Evolutionary conservation across 2,113 vertebrate genomes (phyloP).

Genomic region (Sturnira hondurensis): DNA sequence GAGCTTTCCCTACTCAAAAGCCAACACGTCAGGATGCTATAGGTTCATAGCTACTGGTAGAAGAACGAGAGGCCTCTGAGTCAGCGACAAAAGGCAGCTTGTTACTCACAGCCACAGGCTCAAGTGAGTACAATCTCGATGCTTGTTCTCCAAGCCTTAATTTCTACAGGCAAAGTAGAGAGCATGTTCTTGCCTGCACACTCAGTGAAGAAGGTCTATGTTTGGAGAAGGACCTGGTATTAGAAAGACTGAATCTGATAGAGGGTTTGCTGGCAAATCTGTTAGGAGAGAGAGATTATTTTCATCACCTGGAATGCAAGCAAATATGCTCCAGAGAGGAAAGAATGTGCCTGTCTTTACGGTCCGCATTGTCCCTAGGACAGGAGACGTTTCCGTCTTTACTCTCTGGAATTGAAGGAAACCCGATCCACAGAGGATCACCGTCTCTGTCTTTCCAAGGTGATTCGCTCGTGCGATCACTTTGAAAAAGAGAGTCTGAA

Average conservation of each 20-base stretch:
- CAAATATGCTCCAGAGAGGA: not conserved
- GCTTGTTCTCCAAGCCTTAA: not conserved
- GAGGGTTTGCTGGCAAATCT: not conserved
- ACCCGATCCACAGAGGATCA: not conserved
- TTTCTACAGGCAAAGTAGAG: not conserved
- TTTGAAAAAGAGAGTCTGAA: not conserved
- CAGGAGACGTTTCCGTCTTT: not conserved
- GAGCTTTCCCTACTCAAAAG: not conserved
- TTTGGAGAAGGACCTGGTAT: not conserved
- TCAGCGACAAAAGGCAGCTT: not conserved
- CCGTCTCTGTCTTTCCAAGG: not conserved
- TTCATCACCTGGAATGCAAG: not conserved
- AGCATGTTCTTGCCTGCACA: not conserved
- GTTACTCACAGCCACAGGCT: not conserved
- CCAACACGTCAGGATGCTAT: not conserved
- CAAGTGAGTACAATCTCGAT: not conserved
- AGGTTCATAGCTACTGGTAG: not conserved
- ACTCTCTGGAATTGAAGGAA: not conserved
- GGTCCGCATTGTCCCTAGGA: not conserved
- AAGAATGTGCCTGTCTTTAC: not conserved
- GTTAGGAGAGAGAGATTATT: not conserved
- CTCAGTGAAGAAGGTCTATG: not conserved
- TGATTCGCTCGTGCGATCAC: not conserved
- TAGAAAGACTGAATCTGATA: not conserved
- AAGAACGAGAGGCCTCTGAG: not conserved